A percentile compares a stretch with the other conserved stretches of the same genome.
phyloP scores from a whole-genome alignment of 1,140 invertebrate genomes.

The Theocolax elegans region DNA sequence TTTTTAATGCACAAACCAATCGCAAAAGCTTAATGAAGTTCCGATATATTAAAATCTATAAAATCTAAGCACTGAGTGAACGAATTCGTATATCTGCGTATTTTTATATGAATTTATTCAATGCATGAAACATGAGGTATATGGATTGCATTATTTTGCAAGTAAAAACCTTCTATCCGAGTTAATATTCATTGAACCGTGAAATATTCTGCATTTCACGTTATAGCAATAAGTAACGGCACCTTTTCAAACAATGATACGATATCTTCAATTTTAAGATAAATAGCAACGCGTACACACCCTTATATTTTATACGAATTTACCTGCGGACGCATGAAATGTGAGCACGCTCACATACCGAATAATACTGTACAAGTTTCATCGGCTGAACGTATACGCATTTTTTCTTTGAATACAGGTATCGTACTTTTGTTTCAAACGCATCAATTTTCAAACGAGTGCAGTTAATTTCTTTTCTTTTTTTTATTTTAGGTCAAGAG shows the following conservation, averaged over 20 bases:
- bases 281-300: neutral
- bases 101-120: constrained; percentile 1
- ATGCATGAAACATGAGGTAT: neutral
- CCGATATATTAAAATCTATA: too few species aligned
- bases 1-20: too few species aligned
- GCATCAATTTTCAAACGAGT: too few species aligned
- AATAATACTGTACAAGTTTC: too few species aligned
- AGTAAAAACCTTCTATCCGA: neutral
- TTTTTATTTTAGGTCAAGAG: constrained; percentile 48
- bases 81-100: neutral
- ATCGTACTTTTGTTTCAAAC: too few species aligned
- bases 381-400: too few species aligned
- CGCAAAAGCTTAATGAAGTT: too few species aligned
- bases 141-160: neutral
- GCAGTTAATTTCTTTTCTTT: constrained; percentile 9
- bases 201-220: neutral
- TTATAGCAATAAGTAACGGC: neutral
- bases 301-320: neutral
- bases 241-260: neutral
- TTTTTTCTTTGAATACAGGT: too few species aligned
- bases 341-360: too few species aligned
- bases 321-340: too few species aligned
- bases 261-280: neutral
- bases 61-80: too few species aligned
- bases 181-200: neutral